Evolutionary conservation across 1,140 invertebrate genomes (phyloP).

Genomic region (Cydia amplana): DNA sequence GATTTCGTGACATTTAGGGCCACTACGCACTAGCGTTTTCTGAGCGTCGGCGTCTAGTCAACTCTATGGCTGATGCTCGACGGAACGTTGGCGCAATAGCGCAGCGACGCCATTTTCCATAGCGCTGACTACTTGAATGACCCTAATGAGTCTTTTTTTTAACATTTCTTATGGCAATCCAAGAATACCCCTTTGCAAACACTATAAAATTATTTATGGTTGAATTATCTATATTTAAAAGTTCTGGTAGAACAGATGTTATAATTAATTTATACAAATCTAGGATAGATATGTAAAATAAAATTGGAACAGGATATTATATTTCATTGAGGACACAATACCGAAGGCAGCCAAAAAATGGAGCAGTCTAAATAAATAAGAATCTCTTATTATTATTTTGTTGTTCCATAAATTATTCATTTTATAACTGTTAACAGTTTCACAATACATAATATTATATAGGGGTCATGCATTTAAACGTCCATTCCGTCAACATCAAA

Average conservation of each 20-base stretch:
- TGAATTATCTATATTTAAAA: conserved; percentile 25
- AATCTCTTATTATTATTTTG: neutral
- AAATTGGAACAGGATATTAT: neutral
- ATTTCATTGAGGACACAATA: neutral
- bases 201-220: conserved; percentile 21
- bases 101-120: no score
- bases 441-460: neutral
- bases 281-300: conserved; percentile 17
- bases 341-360: neutral
- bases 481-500: no score
- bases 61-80: no score
- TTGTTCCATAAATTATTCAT: neutral
- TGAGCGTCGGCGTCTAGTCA: no score
- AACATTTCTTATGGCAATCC: neutral
- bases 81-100: no score
- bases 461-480: no score
- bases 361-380: neutral
- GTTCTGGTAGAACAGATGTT: conserved; percentile 9
- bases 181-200: conserved; percentile 16
- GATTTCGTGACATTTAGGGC: no score
- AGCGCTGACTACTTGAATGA: no score
- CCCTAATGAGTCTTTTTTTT: no score
- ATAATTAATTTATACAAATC: conserved; percentile 12
- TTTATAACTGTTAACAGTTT: neutral
- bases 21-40: no score